Conservation (phyloP, 2,113 vertebrate species). For the Meriones unguiculatus region DNA sequence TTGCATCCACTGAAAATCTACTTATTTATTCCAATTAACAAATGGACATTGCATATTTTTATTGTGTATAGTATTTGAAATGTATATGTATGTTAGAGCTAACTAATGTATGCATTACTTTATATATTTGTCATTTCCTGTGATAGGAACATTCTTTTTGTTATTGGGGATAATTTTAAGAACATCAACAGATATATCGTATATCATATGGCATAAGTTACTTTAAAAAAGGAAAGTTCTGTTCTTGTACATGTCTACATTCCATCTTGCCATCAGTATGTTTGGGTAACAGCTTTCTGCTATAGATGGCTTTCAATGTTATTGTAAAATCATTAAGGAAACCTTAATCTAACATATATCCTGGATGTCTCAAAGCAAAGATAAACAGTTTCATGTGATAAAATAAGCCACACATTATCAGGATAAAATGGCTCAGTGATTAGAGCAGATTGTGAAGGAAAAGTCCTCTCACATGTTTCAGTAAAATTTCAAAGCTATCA, state of each 20-base stretch:
- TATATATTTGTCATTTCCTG: neutral
- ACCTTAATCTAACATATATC: neutral
- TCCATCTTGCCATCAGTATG: neutral
- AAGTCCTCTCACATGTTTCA: neutral
- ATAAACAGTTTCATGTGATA: neutral
- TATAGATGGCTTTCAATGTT: neutral
- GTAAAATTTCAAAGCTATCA: neutral
- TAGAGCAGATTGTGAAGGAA: neutral
- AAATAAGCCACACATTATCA: neutral
- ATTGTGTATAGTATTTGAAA: neutral
- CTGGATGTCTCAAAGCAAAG: slow-evolving; percentile 1
- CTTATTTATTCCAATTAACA: neutral
- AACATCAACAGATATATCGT: neutral
- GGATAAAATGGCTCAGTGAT: neutral
- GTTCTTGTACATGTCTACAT: neutral
- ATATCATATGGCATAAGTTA: neutral
- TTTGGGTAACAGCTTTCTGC: neutral
- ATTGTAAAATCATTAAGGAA: slow-evolving; percentile 8
- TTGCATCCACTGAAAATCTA: neutral
- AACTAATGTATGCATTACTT: neutral
- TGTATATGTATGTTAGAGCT: neutral
- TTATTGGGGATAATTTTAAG: neutral
- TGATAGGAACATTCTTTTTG: neutral
- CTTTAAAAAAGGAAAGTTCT: neutral
- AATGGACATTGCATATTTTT: neutral